Evolutionary conservation across 2,797 vertebrate genomes (phyloP), one percentile per base, ranked within the genome.

Genomic region (Miichthys miiuy): DNA sequence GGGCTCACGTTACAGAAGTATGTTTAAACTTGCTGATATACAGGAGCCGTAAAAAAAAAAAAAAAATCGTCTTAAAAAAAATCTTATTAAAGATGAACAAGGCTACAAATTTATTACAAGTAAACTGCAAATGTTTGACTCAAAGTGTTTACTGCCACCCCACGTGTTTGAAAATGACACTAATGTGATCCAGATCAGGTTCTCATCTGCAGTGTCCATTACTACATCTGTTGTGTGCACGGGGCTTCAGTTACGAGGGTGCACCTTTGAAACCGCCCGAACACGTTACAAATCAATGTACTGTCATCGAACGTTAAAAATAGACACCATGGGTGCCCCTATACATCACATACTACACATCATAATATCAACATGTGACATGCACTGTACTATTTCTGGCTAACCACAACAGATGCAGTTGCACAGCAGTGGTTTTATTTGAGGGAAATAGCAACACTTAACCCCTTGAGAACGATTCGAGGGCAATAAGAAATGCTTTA

Each of bases 291-390:
- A 89, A 91, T 93, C 89, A 89, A 72, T 23, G 41, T 5, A 60
- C 75, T 88, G 85, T 84, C 93, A 75, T 75, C 85, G 58, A 21
- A 27, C 17, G 56, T 81, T 83, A 64, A 75, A 89, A 89, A 90
- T 87, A 91, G 67, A 16, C 62, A 44, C n/a, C 16, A 16, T 0
- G 58, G 70, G 70, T 65, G 60, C 62, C 73, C 62, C 74, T 42
- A 23, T 62, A 73, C 62, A 70, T 79, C 30, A 77, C 77, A 81
- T 65, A 25, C 74, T 81, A 61, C 54, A 82, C 82, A 83, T 87
- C 67, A 88, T 77, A 86, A 76, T 75, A 83, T 75, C 68, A 69
- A 79, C 74, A 84, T 72, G 75, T 77, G 71, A 75, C 67, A 72
- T 44, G 44, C 56, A 56, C 54, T 17, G 47, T 51, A 68, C 85